phyloP scores from a whole-genome alignment of 2,888 invertebrate genomes.

The Polymixis lichenea region DNA sequence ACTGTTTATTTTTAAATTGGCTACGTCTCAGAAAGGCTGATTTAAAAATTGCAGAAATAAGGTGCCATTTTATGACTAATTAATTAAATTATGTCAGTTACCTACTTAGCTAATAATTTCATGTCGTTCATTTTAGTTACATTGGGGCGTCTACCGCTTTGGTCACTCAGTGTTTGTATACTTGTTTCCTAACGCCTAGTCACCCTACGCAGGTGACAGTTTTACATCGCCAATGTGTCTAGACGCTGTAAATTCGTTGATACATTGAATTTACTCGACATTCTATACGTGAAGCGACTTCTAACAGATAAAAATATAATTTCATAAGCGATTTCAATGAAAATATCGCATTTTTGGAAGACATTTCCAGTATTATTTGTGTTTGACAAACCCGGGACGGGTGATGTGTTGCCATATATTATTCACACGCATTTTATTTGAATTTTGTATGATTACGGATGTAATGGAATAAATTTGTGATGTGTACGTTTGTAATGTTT shows the following conservation, averaged over 20 bases:
- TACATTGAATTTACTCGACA: conserved; percentile 62
- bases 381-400: conserved; percentile 42
- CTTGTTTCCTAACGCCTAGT: neutral
- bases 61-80: neutral
- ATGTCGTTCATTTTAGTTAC: neutral
- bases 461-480: conserved; percentile 46
- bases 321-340: conserved; percentile 47
- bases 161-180: neutral
- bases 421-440: conserved; percentile 53
- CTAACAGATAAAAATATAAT: conserved; percentile 49
- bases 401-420: conserved; percentile 36
- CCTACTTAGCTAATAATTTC: neutral
- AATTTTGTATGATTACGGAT: conserved; percentile 34
- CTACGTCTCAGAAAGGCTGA: neutral
- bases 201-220: conserved; percentile 51
- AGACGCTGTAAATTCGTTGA: conserved; percentile 70
- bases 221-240: conserved; percentile 65
- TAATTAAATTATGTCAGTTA: neutral
- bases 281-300: conserved; percentile 40
- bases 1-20: neutral
- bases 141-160: neutral
- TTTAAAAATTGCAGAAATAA: neutral
- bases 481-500: conserved; percentile 10
- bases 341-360: conserved; percentile 37
- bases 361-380: conserved; percentile 41